Evolutionary conservation across 2,888 invertebrate species (phyloP).

Genomic region (Julus scanicus): DNA sequence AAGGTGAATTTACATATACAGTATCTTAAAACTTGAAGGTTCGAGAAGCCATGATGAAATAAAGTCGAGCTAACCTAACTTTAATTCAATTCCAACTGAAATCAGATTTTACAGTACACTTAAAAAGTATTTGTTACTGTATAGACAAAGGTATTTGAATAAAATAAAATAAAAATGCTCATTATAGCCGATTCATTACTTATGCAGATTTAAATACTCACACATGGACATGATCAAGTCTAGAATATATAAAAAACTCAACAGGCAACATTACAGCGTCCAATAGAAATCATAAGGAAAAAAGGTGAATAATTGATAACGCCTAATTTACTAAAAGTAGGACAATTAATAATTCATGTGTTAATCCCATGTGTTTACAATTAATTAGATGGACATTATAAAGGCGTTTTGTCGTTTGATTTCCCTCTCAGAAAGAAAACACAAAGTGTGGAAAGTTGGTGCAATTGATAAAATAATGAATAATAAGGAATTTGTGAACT

Average conservation of each 20-base stretch:
- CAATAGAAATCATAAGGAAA: background rate
- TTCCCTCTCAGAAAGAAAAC: background rate
- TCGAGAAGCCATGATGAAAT: too few species aligned
- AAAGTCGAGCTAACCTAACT: too few species aligned
- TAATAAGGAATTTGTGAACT: background rate
- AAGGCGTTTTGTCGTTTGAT: background rate
- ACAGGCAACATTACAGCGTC: background rate
- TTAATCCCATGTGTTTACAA: background rate
- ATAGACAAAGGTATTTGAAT: background rate
- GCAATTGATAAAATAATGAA: background rate
- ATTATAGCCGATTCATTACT: background rate
- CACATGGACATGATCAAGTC: background rate
- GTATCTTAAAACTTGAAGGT: too few species aligned
- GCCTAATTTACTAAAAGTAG: background rate
- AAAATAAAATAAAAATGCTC: background rate
- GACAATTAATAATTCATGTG: conserved; percentile 10
- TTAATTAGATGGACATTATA: background rate
- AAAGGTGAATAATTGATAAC: background rate
- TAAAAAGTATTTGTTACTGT: too few species aligned
- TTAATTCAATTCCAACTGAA: too few species aligned
- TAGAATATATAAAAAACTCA: background rate
- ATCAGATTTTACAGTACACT: too few species aligned
- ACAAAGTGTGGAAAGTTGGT: background rate
- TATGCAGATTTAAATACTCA: background rate
- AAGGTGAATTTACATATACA: too few species aligned